Evolutionary conservation across 2,113 vertebrate genomes (phyloP), one percentile per base, ranked within the genome.

Genomic region (Lates calcarifer): DNA sequence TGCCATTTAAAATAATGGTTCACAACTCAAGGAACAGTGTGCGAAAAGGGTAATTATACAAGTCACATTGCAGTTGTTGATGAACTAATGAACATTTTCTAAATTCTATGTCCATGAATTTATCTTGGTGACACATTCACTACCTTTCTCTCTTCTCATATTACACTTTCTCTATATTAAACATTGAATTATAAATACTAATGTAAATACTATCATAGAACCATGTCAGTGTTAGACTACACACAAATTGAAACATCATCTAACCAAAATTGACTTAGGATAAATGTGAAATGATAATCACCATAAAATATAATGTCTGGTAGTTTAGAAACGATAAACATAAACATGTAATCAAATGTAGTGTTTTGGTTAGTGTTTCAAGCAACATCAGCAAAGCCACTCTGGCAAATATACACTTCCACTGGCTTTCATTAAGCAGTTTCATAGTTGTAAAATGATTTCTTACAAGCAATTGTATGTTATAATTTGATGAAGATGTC

Each of bases 1-100:
- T 90, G 82, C 63, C 61, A 75, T 10, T 1, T 49, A 43, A 75
- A 60, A 56, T 77, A 67, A 56, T 61, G 29, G 62, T 33, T 77
- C 28, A 63, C 70, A 72, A 45, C 64, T 85, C 71, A 14, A 57
- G n/a, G 51, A 61, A 51, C 15, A 18, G 35, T 10, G 28, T 83
- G 22, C 57, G 56, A 81, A 75, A 83, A 47, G 69, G 60, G 43
- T 65, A 15, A 69, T 78, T 71, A 70, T 51, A 65, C 35, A 47
- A 29, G 47, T 57, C 1, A 28, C 45, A 51, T 28, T 41, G 67
- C 17, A 13, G 57, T 49, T 83, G 60, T 57, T 80, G 81, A 83
- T 68, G 39, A 43, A 84, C 53, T 72, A 84, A 79, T 79, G 39
- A 66, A 62, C n/a, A 67, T 67, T 75, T 26, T 37, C n/a, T 15